Evolutionary conservation across 2,113 vertebrate species (phyloP).

Genomic region (Cichladusa arquata): DNA sequence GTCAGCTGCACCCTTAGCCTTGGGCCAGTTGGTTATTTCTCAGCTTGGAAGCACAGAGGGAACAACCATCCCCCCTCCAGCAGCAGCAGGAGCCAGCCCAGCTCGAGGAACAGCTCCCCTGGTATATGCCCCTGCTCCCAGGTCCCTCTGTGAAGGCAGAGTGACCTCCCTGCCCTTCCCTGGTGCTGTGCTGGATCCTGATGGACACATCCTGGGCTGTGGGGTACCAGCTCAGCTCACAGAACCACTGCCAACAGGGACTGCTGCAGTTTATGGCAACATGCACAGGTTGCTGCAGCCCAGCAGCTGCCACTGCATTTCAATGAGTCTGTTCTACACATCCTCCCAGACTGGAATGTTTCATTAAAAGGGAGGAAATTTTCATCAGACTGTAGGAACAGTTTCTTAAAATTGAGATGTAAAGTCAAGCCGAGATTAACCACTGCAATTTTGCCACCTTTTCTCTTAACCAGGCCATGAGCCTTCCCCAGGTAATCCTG

Average conservation of each 20-base stretch:
- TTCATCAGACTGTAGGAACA: background rate
- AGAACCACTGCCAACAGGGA: background rate
- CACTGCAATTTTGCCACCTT: background rate
- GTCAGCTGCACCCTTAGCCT: background rate
- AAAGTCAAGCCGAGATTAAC: background rate
- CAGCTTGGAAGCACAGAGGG: background rate
- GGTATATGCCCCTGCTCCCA: background rate
- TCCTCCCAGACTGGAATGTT: background rate
- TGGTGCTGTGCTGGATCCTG: background rate
- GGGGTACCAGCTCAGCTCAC: background rate
- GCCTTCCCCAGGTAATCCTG: background rate
- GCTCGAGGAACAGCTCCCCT: background rate
- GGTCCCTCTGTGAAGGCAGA: background rate
- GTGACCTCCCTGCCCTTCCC: background rate
- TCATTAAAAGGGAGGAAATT: background rate
- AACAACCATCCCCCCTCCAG: background rate
- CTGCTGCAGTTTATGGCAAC: background rate
- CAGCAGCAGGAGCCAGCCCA: background rate
- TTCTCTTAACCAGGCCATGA: background rate
- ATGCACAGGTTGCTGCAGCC: background rate
- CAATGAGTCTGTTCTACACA: background rate
- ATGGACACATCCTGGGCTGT: background rate
- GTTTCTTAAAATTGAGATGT: background rate
- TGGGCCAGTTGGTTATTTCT: background rate
- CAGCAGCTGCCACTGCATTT: background rate